Percentiles rank a stretch among this genome's conserved stretches.
phyloP scores from a whole-genome alignment of 2,113 vertebrate genomes.

The Argyrosomus japonicus region DNA sequence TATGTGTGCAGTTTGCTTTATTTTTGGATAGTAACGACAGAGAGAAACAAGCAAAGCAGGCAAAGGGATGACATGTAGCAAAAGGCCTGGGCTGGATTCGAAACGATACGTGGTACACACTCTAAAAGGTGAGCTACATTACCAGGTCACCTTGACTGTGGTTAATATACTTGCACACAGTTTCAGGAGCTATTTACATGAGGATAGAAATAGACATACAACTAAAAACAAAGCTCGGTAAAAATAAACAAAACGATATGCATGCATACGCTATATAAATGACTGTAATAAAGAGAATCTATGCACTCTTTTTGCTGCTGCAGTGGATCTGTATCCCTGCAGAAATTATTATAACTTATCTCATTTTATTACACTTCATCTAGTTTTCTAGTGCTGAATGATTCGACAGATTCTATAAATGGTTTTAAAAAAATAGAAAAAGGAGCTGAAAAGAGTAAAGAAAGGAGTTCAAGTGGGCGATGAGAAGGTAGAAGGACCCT shows the following conservation, averaged over 20 bases:
- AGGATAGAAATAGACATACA: background rate
- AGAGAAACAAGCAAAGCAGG: too few relatives aligned
- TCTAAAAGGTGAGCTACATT: too few relatives aligned
- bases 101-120: too few relatives aligned
- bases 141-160: background rate
- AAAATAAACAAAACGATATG: background rate
- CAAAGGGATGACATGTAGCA: too few relatives aligned
- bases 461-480: slow-evolving; percentile 60
- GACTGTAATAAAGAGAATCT: background rate
- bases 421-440: background rate
- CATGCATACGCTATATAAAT: background rate
- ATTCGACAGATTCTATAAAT: slow-evolving; percentile 14
- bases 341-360: background rate
- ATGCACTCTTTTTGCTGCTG: background rate
- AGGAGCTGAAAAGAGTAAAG: slow-evolving; percentile 6
- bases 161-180: background rate
- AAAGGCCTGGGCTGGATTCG: too few relatives aligned
- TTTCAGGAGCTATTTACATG: background rate
- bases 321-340: background rate
- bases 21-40: too few relatives aligned
- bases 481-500: slow-evolving; percentile 64
- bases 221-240: background rate
- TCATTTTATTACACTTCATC: slow-evolving; percentile 17
- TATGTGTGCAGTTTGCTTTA: too few relatives aligned
- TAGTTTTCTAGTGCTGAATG: slow-evolving; percentile 8